Evolutionary conservation across 2,797 vertebrate genomes (phyloP), one percentile per base, ranked within the genome.

Genomic region (Phylloscopus collybita): DNA sequence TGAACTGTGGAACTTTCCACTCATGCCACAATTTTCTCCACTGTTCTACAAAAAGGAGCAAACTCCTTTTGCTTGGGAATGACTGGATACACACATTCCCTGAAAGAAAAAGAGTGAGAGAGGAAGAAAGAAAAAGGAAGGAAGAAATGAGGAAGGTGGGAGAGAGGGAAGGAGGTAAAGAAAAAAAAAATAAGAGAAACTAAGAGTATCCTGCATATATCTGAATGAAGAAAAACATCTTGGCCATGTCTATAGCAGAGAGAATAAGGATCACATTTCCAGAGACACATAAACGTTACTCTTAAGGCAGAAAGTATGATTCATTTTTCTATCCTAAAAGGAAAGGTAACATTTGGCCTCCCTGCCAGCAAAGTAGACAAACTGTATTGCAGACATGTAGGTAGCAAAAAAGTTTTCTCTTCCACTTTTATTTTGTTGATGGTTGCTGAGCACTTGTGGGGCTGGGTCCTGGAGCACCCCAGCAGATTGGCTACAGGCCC

Each of bases 381-480:
- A 91, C 60, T 57, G 11, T 79, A 73, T 88, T 86, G 70, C 76
- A 94, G 87, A 75, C 16, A 1, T 26, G 22, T n/a, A 72, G 4
- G 3, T 23, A 93, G 83, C n/a, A 80, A 59, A 86, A 56, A 14
- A 40, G 9, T 44, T 73, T 86, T 82, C 62, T 91, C 49, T 9
- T 56, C 36, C 0, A 4, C 11, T 91, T 69, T 64, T 70, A 29
- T 70, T 86, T 88, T 42, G 27, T 44, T 60, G 49, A 38, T 1
- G 3, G 11, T 40, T 1, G 11, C 32, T 0, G 0, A 51, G 42
- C 2, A 3, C n/a, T 23, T 3, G 2, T 0, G 5, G 32, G 1
- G 3, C n/a, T 78, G 53, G 42, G 34, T 86, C 40, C 69, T 36
- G 20, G 42, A 54, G 50, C 40, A 80, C 22, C 27, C 34, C 8